Evolutionary conservation across 2,888 invertebrate genomes (phyloP), one percentile per base, ranked within the genome.

Genomic region (Eupeodes latifasciatus): DNA sequence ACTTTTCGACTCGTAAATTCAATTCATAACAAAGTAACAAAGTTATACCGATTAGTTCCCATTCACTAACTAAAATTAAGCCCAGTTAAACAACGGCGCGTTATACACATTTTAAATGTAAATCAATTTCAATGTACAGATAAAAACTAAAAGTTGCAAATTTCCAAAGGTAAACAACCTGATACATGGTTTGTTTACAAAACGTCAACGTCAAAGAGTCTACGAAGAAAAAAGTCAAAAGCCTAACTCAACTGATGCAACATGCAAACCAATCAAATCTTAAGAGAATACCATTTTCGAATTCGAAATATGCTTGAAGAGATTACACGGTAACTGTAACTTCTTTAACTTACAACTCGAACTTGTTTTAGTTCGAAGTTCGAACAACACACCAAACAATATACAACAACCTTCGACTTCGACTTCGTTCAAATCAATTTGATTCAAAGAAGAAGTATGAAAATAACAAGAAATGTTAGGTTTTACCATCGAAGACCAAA

Each of bases 121-220:
- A 80, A 16, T 53, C 57, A 61, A 59, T 67, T 27, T 2, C 27
- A 27, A 27, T 19, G 19, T 19, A 55, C 64, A 66, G 62, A 40
- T 55, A 74, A 74, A 53, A 59, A n/a, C 40, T 16, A 2, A 36
- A 55, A 55, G 16, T 78, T 34, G 81, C 88, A 55, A 84, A 81
- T 57, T 69, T 75, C 40, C 53, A 87, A 81, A 88, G 84, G 88
- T 88, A 88, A 88, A 88, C 84, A 88, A 85, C 88, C 84, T 88
- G 81, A 47, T 47, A 55, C 57, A 81, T 69, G 75, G 81, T 88
- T 88, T 88, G 88, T 88, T 88, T 88, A 88, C 85, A 81, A 85
- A 85, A 78, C 78, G 49, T 66, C 81, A 81, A 67, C 53, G 36
- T 57, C 19, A 40, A 83, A 78, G 71, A 71, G 59, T 40, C 40